phyloP scores from a whole-genome alignment of 2,888 invertebrate genomes.

The Agrochola litura region DNA sequence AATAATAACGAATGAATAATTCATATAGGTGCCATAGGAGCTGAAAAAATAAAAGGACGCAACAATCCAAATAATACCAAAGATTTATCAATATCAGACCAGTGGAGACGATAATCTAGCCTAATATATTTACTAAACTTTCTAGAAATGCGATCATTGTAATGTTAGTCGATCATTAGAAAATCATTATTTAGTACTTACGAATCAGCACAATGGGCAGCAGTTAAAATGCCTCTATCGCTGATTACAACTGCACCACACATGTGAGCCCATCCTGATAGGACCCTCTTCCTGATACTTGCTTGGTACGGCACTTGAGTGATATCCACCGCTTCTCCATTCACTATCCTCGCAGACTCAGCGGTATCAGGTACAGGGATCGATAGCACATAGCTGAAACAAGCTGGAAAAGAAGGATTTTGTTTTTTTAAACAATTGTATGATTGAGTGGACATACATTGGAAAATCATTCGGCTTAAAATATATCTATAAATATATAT shows the following conservation, averaged over 20 bases:
- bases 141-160: neutral
- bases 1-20: neutral
- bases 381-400: conserved; percentile 56
- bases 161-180: neutral
- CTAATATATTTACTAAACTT: neutral
- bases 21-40: neutral
- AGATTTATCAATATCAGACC: neutral
- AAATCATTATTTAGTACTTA: conserved; percentile 48
- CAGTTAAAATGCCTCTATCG: conserved; percentile 78
- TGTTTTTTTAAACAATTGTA: neutral
- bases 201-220: conserved; percentile 84
- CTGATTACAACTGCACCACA: conserved; percentile 85
- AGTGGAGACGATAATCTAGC: neutral
- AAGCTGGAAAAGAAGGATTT: conserved; percentile 51
- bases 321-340: conserved; percentile 85
- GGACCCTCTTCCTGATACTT: conserved; percentile 73
- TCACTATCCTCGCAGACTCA: conserved; percentile 80
- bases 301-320: conserved; percentile 85
- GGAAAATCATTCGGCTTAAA: neutral
- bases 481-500: neutral
- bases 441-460: too few species aligned
- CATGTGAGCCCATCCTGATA: conserved; percentile 78
- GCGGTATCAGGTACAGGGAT: conserved; percentile 60
- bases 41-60: neutral
- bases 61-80: neutral